Conservation (phyloP, 30 jellyfish, hydroid and myxozoan genomes). For the Sanderia malayensis region DNA sequence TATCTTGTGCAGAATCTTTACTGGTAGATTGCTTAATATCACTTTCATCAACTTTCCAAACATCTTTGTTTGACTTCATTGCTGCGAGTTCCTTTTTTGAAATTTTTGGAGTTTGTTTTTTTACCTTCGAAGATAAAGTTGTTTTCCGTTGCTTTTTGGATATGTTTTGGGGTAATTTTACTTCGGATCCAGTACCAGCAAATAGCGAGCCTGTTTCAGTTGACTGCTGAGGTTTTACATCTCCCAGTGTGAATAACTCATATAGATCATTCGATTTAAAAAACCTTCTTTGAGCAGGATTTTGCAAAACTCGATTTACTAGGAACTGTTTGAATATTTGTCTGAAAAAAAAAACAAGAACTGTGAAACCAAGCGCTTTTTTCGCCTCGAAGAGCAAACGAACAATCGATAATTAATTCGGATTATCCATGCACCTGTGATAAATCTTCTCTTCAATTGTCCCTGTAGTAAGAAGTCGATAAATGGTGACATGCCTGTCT, state of each 20-base stretch:
- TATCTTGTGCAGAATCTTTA: neutral
- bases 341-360: conserved; percentile 47
- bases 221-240: conserved; percentile 65
- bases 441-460: conserved; percentile 94
- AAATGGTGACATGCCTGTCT: conserved; percentile 72
- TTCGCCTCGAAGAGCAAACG: no score
- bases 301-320: conserved; percentile 78
- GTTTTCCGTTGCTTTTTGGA: neutral
- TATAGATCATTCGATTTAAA: conserved; percentile 80
- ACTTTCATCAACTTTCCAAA: conserved; percentile 19
- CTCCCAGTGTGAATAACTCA: conserved; percentile 82
- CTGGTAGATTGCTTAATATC: conserved; percentile 8
- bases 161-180: conserved; percentile 22
- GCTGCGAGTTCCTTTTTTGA: neutral
- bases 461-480: conserved; percentile 85
- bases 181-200: conserved; percentile 97
- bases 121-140: neutral
- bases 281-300: conserved; percentile 87
- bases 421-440: conserved; percentile 60
- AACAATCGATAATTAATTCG: no score
- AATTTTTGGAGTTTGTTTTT: neutral
- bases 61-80: neutral
- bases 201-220: conserved; percentile 86
- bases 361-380: no score
- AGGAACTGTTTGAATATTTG: conserved; percentile 95